Evolutionary conservation across 92 coral and sea anemone species (phyloP).

Genomic region (Pocillopora meandrina): DNA sequence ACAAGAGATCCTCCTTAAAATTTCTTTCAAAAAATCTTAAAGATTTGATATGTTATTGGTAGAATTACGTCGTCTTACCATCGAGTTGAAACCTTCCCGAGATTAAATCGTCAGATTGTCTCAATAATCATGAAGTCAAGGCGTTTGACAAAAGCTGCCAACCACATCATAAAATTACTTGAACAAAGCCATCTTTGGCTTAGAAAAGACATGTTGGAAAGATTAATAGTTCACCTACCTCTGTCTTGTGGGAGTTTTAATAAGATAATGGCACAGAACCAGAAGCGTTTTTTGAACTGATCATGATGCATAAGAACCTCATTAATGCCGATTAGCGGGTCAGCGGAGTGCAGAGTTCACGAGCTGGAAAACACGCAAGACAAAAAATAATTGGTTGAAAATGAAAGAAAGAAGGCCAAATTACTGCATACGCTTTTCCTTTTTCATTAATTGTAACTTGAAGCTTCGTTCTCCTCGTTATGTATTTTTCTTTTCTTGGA

Average conservation of each 20-base stretch:
- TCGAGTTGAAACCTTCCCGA: too few relatives aligned
- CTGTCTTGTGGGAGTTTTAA: not conserved
- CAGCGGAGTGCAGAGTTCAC: not conserved
- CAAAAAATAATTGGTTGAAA: not conserved
- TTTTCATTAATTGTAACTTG: too few relatives aligned
- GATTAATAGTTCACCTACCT: not conserved
- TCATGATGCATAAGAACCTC: not conserved
- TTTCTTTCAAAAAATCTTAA: too few relatives aligned
- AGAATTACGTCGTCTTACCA: too few relatives aligned
- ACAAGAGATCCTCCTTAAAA: too few relatives aligned
- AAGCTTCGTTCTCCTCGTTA: too few relatives aligned
- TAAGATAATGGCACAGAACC: not conserved
- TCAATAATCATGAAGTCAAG: not conserved
- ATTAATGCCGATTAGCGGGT: not conserved
- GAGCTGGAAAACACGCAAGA: constrained; percentile 1
- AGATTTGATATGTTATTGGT: too few relatives aligned
- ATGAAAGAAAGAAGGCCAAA: not conserved
- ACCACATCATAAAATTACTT: too few relatives aligned
- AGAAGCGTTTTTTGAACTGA: not conserved
- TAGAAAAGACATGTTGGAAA: not conserved
- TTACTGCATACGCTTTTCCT: too few relatives aligned
- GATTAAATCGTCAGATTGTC: too few relatives aligned
- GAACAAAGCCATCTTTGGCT: not conserved
- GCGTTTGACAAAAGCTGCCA: not conserved
- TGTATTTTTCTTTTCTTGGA: too few relatives aligned